Evolutionary conservation across 2,888 invertebrate genomes (phyloP).

Genomic region (Bursaphelenchus okinawaensis): DNA sequence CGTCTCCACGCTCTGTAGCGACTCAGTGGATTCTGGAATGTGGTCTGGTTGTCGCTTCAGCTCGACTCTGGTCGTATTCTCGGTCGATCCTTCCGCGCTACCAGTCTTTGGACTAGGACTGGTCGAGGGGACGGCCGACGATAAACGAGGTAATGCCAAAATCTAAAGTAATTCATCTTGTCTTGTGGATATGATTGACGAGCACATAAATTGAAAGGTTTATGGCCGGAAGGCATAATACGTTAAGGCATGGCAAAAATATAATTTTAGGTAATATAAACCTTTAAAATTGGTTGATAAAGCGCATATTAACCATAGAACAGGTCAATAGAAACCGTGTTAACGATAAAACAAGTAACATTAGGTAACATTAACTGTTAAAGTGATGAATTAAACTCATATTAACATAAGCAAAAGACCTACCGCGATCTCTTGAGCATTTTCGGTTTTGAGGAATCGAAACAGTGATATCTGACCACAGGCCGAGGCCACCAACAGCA

Average conservation of each 20-base stretch:
- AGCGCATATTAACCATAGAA: no score
- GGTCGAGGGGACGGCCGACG: conserved; percentile 19
- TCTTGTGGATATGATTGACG: no score
- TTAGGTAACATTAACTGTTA: neutral
- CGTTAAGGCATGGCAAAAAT: no score
- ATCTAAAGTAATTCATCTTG: conserved; percentile 13
- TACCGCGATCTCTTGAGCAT: conserved; percentile 69
- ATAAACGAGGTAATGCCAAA: conserved; percentile 27
- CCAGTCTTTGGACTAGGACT: conserved; percentile 8
- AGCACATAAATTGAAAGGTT: no score
- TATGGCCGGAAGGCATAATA: no score
- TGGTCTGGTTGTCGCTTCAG: conserved; percentile 24
- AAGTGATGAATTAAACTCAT: neutral
- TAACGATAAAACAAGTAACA: no score
- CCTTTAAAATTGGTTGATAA: no score
- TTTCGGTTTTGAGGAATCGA: conserved; percentile 87
- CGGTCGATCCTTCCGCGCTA: neutral
- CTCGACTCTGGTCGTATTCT: conserved; percentile 19
- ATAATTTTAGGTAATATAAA: no score
- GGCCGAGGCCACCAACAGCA: conserved; percentile 81
- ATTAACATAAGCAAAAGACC: no score
- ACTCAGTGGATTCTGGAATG: conserved; percentile 21
- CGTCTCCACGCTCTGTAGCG: conserved; percentile 31
- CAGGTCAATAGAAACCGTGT: no score
- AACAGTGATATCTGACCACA: conserved; percentile 89